Percentiles rank a stretch among this genome's conserved stretches.
These are phyloP conservation scores for Drosophila aff. DNA, from an alignment of 1,140 invertebrate genomes.

Conservation along the genomic window DNA sequence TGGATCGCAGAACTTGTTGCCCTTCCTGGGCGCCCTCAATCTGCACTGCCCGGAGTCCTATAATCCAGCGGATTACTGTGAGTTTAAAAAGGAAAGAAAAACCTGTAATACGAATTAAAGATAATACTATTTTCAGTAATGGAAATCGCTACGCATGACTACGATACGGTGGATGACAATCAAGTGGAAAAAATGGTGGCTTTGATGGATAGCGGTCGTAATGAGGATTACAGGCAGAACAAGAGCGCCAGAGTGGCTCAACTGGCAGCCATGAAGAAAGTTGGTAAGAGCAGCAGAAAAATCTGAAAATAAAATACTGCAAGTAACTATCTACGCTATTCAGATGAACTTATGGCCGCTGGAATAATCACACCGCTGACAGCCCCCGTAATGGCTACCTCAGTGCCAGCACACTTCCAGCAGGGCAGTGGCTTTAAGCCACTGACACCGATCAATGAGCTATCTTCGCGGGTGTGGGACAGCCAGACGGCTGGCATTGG, in stretches of 20 bases:
- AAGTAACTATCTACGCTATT: background rate
- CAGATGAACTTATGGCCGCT: slow-evolving; percentile 82
- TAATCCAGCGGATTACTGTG: slow-evolving; percentile 96
- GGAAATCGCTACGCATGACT: slow-evolving; percentile 93
- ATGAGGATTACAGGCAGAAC: slow-evolving; percentile 86
- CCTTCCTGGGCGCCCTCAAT: slow-evolving; percentile 90
- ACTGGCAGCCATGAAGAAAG: slow-evolving; percentile 67
- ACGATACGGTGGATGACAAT: slow-evolving; percentile 87
- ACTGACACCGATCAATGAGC: slow-evolving; percentile 72
- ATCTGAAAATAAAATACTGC: background rate
- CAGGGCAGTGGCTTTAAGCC: slow-evolving; percentile 55
- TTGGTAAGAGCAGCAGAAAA: slow-evolving; percentile 51
- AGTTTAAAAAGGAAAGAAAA: slow-evolving; percentile 75
- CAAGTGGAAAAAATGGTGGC: slow-evolving; percentile 85
- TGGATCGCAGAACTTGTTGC: slow-evolving; percentile 89
- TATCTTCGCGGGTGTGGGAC: slow-evolving; percentile 66
- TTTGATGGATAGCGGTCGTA: slow-evolving; percentile 90
- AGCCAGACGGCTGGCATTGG: slow-evolving; percentile 47
- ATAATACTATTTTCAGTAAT: slow-evolving; percentile 87
- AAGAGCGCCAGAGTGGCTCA: slow-evolving; percentile 64
- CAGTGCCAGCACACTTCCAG: slow-evolving; percentile 12
- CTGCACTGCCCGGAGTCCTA: slow-evolving; percentile 94
- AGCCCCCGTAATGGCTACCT: slow-evolving; percentile 71
- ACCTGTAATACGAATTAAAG: background rate
- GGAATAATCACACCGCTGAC: slow-evolving; percentile 85